These are phyloP conservation scores for Tamandua tetradactyla DNA, from an alignment of 2,797 vertebrate genomes.

Conservation along the genomic window DNA sequence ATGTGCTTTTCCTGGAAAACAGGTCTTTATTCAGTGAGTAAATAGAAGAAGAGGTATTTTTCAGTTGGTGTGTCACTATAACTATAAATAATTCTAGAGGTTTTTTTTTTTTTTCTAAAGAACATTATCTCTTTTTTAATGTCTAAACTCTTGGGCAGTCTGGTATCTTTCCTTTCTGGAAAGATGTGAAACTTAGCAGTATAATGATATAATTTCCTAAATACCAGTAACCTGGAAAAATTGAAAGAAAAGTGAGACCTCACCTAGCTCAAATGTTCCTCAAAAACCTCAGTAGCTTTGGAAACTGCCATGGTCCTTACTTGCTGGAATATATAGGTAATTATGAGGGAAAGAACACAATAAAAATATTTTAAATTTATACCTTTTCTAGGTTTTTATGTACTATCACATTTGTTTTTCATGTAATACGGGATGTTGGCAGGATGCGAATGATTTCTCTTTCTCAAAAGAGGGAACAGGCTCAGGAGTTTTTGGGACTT, in stretches of 20 bases:
- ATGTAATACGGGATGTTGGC: background rate
- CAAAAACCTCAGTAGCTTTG: background rate
- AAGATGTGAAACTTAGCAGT: background rate
- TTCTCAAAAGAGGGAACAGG: background rate
- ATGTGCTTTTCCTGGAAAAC: slow-evolving; percentile 12
- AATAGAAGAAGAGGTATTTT: slow-evolving; percentile 31
- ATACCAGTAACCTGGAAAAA: background rate
- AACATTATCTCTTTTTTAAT: background rate
- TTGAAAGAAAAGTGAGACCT: background rate
- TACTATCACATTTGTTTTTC: background rate
- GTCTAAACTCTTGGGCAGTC: background rate
- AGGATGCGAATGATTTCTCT: slow-evolving; percentile 2
- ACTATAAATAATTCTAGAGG: slow-evolving; percentile 5
- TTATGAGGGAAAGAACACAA: background rate
- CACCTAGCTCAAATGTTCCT: background rate
- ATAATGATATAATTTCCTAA: slow-evolving; percentile 32
- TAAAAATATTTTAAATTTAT: background rate
- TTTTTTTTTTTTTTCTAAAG: background rate
- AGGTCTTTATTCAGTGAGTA: slow-evolving; percentile 1
- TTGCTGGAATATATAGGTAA: background rate
- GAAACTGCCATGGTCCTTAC: background rate
- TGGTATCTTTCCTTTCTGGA: background rate
- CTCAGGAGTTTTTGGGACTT: background rate
- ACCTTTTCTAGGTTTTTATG: background rate
- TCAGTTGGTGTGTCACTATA: background rate